These are phyloP conservation scores for Anthrax anthrax DNA, from an alignment of 2,888 invertebrate genomes.

Conservation along the genomic window DNA sequence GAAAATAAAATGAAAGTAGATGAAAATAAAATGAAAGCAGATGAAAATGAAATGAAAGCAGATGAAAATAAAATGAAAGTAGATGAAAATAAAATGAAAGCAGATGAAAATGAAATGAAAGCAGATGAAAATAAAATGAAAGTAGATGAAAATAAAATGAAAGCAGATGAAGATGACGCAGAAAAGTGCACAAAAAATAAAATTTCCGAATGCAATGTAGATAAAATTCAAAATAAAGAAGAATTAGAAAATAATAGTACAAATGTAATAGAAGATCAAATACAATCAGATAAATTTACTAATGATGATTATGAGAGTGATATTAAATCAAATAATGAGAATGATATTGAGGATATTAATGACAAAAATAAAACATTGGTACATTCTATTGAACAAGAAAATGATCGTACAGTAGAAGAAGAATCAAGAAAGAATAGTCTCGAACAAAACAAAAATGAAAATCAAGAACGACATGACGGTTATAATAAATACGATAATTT, in stretches of 20 bases:
- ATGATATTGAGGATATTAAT: neutral
- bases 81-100: neutral
- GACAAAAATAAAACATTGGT: neutral
- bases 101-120: conserved; percentile 1
- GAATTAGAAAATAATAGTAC: neutral
- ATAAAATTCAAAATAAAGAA: conserved; percentile 2
- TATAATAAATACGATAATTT: conserved; percentile 9
- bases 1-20: neutral
- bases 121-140: neutral
- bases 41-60: neutral
- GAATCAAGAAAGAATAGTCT: no score
- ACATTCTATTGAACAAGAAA: neutral
- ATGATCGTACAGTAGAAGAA: no score
- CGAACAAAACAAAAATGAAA: no score
- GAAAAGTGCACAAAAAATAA: neutral
- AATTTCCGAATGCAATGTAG: neutral
- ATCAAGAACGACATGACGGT: no score
- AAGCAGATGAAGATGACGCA: no score
- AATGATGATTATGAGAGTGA: no score
- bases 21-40: no score
- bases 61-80: conserved; percentile 3
- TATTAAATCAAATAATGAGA: neutral
- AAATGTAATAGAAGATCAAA: neutral
- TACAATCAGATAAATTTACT: no score
- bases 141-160: no score